phyloP scores from a whole-genome alignment of 2,888 invertebrate genomes.

The Drosophila nr. perissopoda region DNA sequence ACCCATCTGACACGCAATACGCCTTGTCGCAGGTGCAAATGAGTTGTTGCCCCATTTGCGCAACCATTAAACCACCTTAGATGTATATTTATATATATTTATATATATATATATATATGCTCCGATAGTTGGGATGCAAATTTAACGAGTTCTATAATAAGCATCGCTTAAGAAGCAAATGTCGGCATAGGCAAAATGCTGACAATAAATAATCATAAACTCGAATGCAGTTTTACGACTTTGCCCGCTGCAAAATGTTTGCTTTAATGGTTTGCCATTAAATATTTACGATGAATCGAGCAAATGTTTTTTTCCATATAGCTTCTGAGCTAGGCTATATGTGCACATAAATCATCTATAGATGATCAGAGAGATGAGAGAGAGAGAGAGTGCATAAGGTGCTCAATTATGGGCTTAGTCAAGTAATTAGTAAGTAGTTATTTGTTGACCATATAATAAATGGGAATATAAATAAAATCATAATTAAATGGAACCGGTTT shows the following conservation, averaged over 20 bases:
- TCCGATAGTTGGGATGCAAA: neutral
- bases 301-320: neutral
- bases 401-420: neutral
- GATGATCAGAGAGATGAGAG: neutral
- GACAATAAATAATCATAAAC: constrained; percentile 19
- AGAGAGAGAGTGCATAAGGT: neutral
- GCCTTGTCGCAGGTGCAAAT: constrained; percentile 43
- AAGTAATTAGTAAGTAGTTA: neutral
- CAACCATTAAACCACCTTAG: constrained; percentile 12
- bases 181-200: constrained; percentile 9
- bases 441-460: neutral
- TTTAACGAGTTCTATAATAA: constrained; percentile 36
- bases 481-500: neutral
- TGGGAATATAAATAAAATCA: neutral
- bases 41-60: constrained; percentile 34
- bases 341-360: constrained; percentile 2
- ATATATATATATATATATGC: neutral
- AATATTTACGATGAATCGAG: constrained; percentile 14
- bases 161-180: neutral
- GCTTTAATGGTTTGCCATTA: constrained; percentile 13
- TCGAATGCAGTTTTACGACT: constrained; percentile 42
- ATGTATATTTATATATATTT: neutral
- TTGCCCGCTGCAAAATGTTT: neutral
- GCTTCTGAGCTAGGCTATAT: neutral
- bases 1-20: constrained; percentile 43